Conservation (phyloP, 2,797 vertebrate species). For the Gallinago solitaria region DNA sequence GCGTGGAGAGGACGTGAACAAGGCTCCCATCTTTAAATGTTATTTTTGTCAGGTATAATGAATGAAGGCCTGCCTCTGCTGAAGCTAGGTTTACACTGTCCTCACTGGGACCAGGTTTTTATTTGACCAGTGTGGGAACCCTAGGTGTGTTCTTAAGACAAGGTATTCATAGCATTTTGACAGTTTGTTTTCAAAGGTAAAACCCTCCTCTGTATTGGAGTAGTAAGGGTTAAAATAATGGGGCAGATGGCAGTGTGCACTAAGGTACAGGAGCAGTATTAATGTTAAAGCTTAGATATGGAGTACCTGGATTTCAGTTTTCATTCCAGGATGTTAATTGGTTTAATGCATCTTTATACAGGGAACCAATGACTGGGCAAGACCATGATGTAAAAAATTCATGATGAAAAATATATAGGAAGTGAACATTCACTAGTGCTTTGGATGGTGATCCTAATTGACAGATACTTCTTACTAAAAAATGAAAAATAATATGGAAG, state of each 20-base stretch:
- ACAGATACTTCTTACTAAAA: background rate
- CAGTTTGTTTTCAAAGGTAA: slow-evolving; percentile 43
- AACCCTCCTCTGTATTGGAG: slow-evolving; percentile 29
- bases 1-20: background rate
- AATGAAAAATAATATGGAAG: slow-evolving; percentile 23
- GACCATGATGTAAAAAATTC: slow-evolving; percentile 20
- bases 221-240: slow-evolving; percentile 37
- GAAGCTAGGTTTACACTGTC: background rate
- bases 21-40: background rate
- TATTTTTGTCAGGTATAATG: background rate
- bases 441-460: slow-evolving; percentile 22
- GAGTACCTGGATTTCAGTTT: slow-evolving; percentile 23
- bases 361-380: background rate
- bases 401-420: background rate
- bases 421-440: background rate
- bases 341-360: slow-evolving; percentile 12
- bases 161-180: slow-evolving; percentile 25
- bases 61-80: background rate
- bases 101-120: background rate
- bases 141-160: slow-evolving; percentile 24
- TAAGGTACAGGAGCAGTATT: background rate
- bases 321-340: slow-evolving; percentile 14
- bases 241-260: background rate
- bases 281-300: background rate
- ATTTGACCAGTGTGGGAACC: background rate